phyloP scores from a whole-genome alignment of 2,113 vertebrate species.

The Rhea pennata region DNA sequence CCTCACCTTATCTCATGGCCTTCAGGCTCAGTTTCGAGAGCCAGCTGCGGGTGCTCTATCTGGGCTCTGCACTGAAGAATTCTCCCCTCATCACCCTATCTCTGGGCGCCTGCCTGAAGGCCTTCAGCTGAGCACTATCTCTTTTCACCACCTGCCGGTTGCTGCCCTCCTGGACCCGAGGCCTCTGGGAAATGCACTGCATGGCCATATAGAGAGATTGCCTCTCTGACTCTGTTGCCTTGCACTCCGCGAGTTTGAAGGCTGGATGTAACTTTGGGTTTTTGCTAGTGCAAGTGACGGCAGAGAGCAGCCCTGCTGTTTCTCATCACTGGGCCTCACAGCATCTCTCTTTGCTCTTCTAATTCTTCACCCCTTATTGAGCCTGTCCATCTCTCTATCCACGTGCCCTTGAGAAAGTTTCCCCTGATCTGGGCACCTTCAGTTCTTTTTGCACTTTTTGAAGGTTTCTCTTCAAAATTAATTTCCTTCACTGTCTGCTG shows the following conservation, averaged over 20 bases:
- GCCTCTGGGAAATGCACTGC: neutral
- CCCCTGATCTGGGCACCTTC: neutral
- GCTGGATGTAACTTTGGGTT: neutral
- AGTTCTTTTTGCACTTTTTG: too few species aligned
- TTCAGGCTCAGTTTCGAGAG: neutral
- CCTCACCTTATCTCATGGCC: neutral
- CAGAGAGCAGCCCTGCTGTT: neutral
- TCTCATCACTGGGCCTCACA: neutral
- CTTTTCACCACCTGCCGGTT: neutral
- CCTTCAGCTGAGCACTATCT: neutral
- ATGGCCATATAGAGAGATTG: neutral
- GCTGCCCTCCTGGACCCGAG: accelerated
- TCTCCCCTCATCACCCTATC: neutral
- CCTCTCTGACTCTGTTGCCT: neutral
- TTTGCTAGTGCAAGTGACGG: neutral
- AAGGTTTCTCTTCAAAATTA: neutral
- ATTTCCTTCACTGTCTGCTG: neutral
- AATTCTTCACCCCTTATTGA: neutral
- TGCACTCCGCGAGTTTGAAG: too few species aligned
- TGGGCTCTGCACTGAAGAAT: neutral
- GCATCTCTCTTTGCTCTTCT: neutral
- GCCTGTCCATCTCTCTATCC: neutral
- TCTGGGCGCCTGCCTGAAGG: neutral
- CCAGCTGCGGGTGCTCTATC: constrained; percentile 6
- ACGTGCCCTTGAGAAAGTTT: neutral